These are phyloP conservation scores for Ophiothrix spiculata DNA, from an alignment of 35 echinoderm and acorn worm genomes.

Conservation along the genomic window DNA sequence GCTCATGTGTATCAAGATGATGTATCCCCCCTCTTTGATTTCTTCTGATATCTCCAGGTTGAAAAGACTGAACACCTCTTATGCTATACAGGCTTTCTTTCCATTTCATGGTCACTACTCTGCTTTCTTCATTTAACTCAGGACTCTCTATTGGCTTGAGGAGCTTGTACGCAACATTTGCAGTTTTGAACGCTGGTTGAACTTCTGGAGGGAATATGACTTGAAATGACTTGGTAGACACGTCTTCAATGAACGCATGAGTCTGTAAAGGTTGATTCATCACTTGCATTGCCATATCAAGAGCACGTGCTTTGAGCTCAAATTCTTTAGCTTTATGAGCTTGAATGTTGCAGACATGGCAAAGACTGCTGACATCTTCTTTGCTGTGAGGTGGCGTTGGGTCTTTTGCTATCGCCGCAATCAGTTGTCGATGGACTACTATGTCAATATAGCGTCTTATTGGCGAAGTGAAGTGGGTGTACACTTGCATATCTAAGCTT, in stretches of 20 bases:
- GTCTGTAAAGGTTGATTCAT: slow-evolving; percentile 27
- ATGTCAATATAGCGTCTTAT: slow-evolving; percentile 92
- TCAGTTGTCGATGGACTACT: slow-evolving; percentile 70
- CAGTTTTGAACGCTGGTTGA: neutral
- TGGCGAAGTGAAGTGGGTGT: slow-evolving; percentile 91
- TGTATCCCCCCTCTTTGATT: neutral
- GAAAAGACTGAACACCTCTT: neutral
- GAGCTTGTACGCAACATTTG: slow-evolving; percentile 16
- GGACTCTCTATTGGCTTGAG: slow-evolving; percentile 64
- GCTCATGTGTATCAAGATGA: neutral
- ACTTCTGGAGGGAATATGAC: neutral
- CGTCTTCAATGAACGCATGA: neutral
- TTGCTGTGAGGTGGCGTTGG: slow-evolving; percentile 28
- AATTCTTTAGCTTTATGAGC: slow-evolving; percentile 52
- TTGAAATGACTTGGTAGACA: neutral
- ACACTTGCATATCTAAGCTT: slow-evolving; percentile 51
- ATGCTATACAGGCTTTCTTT: slow-evolving; percentile 67
- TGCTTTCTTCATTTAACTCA: slow-evolving; percentile 30
- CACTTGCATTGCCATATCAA: slow-evolving; percentile 53
- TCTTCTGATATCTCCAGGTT: no score
- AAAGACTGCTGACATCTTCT: slow-evolving; percentile 57
- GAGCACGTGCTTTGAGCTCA: slow-evolving; percentile 41
- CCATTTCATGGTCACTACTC: slow-evolving; percentile 34
- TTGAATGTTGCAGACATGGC: slow-evolving; percentile 62
- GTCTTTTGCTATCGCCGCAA: slow-evolving; percentile 12